Evolutionary conservation across 2,888 invertebrate species (phyloP).

Genomic region (Calliphora vomitoria): DNA sequence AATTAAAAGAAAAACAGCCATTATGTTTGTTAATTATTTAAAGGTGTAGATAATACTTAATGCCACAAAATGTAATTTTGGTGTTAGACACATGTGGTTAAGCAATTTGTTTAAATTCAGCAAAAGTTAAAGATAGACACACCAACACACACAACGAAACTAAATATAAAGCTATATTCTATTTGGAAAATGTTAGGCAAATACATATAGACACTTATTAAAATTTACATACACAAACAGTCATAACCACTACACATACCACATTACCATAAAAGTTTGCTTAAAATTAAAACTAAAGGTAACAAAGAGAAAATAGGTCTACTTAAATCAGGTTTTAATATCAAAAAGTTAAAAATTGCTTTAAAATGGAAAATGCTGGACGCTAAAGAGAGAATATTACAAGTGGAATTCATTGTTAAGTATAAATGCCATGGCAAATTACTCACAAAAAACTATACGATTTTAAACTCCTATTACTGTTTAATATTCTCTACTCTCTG

Average conservation of each 20-base stretch:
- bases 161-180: background rate
- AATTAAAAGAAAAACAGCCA: background rate
- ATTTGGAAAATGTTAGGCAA: too few relatives aligned
- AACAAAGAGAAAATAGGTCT: background rate
- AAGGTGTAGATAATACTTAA: slow-evolving; percentile 23
- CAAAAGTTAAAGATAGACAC: background rate
- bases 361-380: background rate
- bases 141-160: background rate
- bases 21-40: slow-evolving; percentile 43
- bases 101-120: slow-evolving; percentile 42
- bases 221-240: background rate
- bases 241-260: background rate
- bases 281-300: background rate
- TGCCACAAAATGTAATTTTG: slow-evolving; percentile 57
- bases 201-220: background rate
- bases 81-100: slow-evolving; percentile 49
- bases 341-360: background rate
- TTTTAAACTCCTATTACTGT: background rate
- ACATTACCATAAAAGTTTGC: background rate
- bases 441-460: too few relatives aligned
- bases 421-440: too few relatives aligned
- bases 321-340: background rate
- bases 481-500: background rate
- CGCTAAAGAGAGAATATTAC: background rate
- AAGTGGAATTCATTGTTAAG: background rate